A percentile compares a stretch with the other conserved stretches of the same genome.
Evolutionary conservation across 2,113 vertebrate genomes (phyloP).

Genomic region (Anolis sagrei): DNA sequence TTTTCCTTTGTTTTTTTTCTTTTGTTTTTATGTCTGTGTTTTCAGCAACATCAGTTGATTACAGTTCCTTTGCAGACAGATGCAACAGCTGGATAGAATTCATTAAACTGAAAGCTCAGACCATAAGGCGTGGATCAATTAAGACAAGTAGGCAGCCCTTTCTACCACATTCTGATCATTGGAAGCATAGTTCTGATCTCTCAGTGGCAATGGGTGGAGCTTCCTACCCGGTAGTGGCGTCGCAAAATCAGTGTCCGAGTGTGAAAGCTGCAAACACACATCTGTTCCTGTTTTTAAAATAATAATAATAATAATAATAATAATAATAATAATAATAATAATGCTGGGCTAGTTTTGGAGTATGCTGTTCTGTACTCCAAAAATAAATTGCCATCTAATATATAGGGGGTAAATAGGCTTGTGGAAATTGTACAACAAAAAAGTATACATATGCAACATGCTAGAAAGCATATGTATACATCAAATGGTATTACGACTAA

Average conservation of each 20-base stretch:
- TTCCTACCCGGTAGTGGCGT: constrained; percentile 70
- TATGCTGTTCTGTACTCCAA: constrained; percentile 45
- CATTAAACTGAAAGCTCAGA: constrained; percentile 99
- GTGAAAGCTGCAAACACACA: constrained; percentile 80
- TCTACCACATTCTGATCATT: constrained; percentile 90
- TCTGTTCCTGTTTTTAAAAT: constrained; percentile 29
- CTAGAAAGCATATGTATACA: constrained; percentile 69
- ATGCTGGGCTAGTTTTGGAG: constrained; percentile 42
- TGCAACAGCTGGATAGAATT: constrained; percentile 99
- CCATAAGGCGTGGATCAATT: constrained; percentile 99
- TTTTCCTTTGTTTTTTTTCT: constrained; percentile 81
- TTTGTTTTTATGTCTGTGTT: constrained; percentile 87
- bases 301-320: no score
- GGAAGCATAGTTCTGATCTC: constrained; percentile 82
- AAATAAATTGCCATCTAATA: constrained; percentile 50
- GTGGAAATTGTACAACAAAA: constrained; percentile 13
- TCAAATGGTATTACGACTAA: constrained; percentile 65
- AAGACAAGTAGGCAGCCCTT: constrained; percentile 99
- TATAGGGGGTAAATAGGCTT: constrained; percentile 54
- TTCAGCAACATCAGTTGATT: constrained; percentile 99
- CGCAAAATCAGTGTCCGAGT: constrained; percentile 77
- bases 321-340: not conserved
- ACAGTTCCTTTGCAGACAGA: constrained; percentile 99
- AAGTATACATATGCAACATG: constrained; percentile 59
- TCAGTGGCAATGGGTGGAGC: constrained; percentile 84